These are phyloP conservation scores for Neotragus pygmaeus DNA, from an alignment of 2,113 vertebrate species.

Conservation along the genomic window DNA sequence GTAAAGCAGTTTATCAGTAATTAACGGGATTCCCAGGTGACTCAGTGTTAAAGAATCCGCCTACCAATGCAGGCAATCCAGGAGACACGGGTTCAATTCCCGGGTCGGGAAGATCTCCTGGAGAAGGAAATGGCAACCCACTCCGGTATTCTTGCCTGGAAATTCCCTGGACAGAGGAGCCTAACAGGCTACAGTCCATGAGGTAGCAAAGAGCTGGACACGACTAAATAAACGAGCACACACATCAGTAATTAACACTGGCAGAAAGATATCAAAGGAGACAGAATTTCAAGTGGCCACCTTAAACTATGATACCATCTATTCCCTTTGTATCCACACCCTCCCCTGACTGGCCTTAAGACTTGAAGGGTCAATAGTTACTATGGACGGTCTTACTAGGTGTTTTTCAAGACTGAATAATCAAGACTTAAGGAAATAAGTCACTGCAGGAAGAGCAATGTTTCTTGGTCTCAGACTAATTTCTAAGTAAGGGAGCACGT, in stretches of 20 bases:
- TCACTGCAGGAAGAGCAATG: background rate
- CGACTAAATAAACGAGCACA: background rate
- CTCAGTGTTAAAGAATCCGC: background rate
- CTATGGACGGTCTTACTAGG: background rate
- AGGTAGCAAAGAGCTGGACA: background rate
- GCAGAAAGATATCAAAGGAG: background rate
- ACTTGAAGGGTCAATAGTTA: background rate
- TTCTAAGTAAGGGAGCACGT: background rate
- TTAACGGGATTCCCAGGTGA: background rate
- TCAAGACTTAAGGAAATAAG: background rate
- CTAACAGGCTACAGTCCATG: background rate
- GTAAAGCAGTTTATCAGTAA: background rate
- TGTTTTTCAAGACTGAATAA: background rate
- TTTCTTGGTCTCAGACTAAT: background rate
- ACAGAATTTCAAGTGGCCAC: background rate
- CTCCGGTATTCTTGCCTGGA: background rate
- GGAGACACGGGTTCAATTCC: background rate
- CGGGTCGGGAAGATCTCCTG: background rate
- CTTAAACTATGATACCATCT: background rate
- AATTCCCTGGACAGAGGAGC: background rate
- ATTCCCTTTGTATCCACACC: background rate
- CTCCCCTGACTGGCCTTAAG: background rate
- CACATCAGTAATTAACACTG: background rate
- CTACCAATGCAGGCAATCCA: background rate
- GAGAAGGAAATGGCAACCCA: background rate